Conservation (phyloP, 2,797 vertebrate genomes). For the Danio choprae region DNA sequence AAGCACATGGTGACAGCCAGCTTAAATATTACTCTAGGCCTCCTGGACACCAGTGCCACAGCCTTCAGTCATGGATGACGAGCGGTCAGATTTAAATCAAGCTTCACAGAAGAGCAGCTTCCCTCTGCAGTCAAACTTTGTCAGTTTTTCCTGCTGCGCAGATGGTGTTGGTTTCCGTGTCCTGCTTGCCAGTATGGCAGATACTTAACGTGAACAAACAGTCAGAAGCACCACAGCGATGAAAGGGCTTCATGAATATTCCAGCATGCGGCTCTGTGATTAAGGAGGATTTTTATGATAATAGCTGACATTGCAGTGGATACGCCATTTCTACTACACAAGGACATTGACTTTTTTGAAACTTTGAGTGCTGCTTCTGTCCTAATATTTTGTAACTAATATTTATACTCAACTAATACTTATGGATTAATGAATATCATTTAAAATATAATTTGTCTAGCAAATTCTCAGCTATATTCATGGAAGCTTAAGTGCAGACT, state of each 20-base stretch:
- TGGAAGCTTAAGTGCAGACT: background rate
- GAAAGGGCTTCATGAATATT: slow-evolving; percentile 45
- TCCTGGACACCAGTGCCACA: slow-evolving; percentile 28
- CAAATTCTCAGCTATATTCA: background rate
- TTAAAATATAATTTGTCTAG: background rate
- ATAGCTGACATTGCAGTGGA: slow-evolving; percentile 28
- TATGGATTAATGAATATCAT: background rate
- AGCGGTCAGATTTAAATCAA: slow-evolving; percentile 14
- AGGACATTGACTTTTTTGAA: slow-evolving; percentile 14
- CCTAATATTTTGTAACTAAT: background rate
- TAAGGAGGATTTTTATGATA: slow-evolving; percentile 25
- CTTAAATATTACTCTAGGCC: slow-evolving; percentile 42
- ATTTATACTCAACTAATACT: background rate
- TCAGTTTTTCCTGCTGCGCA: slow-evolving; percentile 20
- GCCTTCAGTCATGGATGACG: slow-evolving; percentile 30
- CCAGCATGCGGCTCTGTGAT: slow-evolving; percentile 24
- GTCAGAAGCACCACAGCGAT: slow-evolving; percentile 9
- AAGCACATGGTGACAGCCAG: slow-evolving; percentile 24
- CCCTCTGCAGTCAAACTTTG: slow-evolving; percentile 3
- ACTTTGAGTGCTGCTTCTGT: background rate
- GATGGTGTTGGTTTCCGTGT: background rate
- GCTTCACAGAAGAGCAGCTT: slow-evolving; percentile 2
- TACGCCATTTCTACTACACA: background rate
- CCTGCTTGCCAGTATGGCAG: background rate
- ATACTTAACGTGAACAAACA: background rate